Conservation (phyloP, 2,888 invertebrate species). For the Ophraella communa region DNA sequence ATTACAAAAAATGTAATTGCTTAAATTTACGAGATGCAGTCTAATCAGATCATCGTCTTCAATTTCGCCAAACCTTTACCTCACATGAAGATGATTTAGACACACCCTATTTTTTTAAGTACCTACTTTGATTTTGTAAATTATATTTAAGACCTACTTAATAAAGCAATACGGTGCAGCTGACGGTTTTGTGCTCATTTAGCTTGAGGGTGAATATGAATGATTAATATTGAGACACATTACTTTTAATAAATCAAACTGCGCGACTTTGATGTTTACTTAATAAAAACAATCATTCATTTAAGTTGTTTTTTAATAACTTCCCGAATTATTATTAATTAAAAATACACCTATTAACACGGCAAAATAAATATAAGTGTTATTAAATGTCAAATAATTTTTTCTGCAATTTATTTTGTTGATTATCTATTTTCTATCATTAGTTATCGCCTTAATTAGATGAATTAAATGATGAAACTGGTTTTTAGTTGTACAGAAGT, state of each 20-base stretch:
- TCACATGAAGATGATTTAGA: too few relatives aligned
- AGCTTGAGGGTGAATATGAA: neutral
- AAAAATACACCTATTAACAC: neutral
- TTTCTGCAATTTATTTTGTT: neutral
- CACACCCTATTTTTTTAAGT: too few relatives aligned
- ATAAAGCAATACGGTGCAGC: too few relatives aligned
- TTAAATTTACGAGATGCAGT: too few relatives aligned
- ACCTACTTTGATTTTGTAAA: neutral
- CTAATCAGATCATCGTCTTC: too few relatives aligned
- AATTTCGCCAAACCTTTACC: too few relatives aligned
- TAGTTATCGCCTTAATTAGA: neutral
- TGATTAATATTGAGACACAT: neutral
- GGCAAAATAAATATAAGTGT: neutral
- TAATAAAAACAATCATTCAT: neutral
- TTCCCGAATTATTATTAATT: neutral
- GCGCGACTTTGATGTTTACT: neutral
- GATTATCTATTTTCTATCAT: neutral
- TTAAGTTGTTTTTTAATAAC: neutral
- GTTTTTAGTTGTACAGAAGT: neutral
- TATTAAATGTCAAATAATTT: conserved; percentile 4
- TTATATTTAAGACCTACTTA: too few relatives aligned
- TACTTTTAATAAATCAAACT: neutral
- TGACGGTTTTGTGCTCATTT: neutral
- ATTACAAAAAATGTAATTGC: too few relatives aligned
- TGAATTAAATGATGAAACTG: neutral